These are phyloP conservation scores for Euleptes europaea DNA, from an alignment of 2,113 vertebrate species.

Conservation along the genomic window DNA sequence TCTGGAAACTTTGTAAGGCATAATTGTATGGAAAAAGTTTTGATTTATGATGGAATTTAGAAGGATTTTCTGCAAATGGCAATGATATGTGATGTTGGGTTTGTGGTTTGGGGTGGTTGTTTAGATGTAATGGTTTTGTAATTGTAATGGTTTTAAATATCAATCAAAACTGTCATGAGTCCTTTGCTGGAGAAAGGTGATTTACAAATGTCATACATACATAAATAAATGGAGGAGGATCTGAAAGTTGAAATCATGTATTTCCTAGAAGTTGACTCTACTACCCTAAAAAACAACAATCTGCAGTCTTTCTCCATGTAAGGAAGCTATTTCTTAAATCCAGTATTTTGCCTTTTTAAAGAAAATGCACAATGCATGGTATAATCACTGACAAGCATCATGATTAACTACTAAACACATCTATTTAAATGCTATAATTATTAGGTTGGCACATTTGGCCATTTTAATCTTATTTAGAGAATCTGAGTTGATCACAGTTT, in stretches of 20 bases:
- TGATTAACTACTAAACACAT: slow-evolving; percentile 10
- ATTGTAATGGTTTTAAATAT: too few species aligned
- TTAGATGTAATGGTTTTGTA: too few species aligned
- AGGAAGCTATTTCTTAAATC: background rate
- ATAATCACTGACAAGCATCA: slow-evolving; percentile 26
- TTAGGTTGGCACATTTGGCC: slow-evolving; percentile 31
- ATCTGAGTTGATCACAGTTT: slow-evolving; percentile 33
- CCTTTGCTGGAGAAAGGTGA: too few species aligned
- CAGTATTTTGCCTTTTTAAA: background rate
- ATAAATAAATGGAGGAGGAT: background rate
- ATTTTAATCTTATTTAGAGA: slow-evolving; percentile 37
- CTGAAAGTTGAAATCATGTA: background rate
- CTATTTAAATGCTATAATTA: slow-evolving; percentile 32
- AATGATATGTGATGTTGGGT: too few species aligned
- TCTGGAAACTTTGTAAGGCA: too few species aligned
- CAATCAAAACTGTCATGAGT: too few species aligned
- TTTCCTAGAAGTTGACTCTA: background rate
- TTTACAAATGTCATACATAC: background rate
- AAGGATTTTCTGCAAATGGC: too few species aligned
- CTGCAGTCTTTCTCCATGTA: background rate
- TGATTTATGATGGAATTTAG: too few species aligned
- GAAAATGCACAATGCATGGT: background rate
- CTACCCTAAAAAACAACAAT: background rate
- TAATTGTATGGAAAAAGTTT: too few species aligned
- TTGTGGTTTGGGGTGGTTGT: too few species aligned